A percentile compares a stretch with the other conserved stretches of the same genome.
Evolutionary conservation across 2,113 vertebrate species (phyloP).

Genomic region (Gavia stellata): DNA sequence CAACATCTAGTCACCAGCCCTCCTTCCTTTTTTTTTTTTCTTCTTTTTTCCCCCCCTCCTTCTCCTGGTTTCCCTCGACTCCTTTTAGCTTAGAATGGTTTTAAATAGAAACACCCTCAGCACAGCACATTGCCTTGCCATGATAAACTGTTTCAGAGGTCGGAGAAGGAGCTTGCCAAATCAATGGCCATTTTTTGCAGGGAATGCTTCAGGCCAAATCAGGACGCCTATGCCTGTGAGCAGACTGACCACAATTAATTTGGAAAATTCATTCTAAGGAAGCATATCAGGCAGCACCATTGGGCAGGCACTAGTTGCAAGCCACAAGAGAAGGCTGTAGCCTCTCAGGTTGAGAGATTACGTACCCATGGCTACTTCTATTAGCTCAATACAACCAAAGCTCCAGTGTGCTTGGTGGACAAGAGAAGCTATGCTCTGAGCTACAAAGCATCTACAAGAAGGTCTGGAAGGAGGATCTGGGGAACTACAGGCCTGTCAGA

Average conservation of each 20-base stretch:
- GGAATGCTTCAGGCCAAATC: background rate
- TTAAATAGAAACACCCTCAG: conserved; percentile 21
- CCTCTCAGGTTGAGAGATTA: background rate
- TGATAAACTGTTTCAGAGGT: background rate
- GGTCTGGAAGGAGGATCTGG: no score
- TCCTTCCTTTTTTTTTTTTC: background rate
- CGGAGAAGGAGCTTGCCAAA: background rate
- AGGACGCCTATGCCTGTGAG: background rate
- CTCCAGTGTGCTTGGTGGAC: no score
- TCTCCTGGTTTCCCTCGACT: background rate
- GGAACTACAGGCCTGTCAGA: no score
- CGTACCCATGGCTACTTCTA: background rate
- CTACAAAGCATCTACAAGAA: no score
- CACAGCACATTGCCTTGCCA: background rate
- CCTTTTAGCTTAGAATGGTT: background rate
- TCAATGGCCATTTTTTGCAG: background rate
- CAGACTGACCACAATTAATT: background rate
- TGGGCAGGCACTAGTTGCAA: background rate
- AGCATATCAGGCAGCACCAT: background rate
- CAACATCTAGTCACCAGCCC: background rate
- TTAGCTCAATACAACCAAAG: background rate
- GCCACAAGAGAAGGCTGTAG: background rate
- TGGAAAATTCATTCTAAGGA: background rate
- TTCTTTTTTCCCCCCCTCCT: background rate
- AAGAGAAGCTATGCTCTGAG: background rate